Percentiles rank a stretch among this genome's conserved stretches.
Evolutionary conservation across 2,888 invertebrate species (phyloP).

Genomic region (Phlogophora meticulosa): DNA sequence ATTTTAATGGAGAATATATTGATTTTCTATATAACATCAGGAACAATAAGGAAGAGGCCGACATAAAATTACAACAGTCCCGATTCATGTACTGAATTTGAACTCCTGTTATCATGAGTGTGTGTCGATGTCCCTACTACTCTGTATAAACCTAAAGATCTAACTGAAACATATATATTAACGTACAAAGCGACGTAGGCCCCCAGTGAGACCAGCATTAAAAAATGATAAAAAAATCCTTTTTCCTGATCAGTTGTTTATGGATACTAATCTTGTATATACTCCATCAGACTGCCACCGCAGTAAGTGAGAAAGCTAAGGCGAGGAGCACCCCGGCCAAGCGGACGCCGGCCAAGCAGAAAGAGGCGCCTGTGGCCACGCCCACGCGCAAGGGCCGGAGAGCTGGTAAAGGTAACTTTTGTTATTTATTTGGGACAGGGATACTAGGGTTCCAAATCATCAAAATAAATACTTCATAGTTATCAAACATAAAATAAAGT

Average conservation of each 20-base stretch:
- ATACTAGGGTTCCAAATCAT: no score
- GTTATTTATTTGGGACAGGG: background rate
- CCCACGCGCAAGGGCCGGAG: conserved; percentile 78
- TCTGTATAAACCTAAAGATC: background rate
- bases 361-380: conserved; percentile 69
- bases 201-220: background rate
- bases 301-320: conserved; percentile 83
- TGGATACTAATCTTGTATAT: conserved; percentile 21
- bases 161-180: background rate
- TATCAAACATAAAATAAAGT: no score
- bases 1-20: no score
- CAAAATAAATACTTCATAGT: no score
- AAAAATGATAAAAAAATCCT: background rate
- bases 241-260: background rate
- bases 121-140: no score
- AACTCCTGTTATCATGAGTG: no score
- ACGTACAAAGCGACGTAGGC: background rate
- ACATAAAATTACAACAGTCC: no score
- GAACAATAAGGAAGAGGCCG: no score
- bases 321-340: conserved; percentile 75
- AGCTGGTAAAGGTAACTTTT: conserved; percentile 72
- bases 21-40: no score
- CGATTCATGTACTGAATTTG: no score
- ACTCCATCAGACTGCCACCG: conserved; percentile 83
- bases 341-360: conserved; percentile 73